Evolutionary conservation across 2,888 invertebrate species (phyloP), one percentile per base, ranked within the genome.

Genomic region (Tubiluchus corallicola): DNA sequence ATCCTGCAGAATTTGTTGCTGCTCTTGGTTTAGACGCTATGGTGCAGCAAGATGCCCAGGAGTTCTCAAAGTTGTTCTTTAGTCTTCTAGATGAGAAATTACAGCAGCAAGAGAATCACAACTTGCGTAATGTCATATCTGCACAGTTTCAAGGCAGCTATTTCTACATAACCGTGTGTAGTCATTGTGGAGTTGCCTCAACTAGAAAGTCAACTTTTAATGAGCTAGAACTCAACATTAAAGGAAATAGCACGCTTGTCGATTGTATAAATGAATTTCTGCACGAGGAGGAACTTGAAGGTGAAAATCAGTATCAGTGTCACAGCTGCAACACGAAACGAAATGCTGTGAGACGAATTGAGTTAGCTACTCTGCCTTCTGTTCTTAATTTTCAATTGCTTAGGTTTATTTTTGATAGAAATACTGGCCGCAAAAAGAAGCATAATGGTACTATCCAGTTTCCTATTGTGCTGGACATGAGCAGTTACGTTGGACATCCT

Each of bases 21-120:
- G 68, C 70, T 40, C 59, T 75, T 4, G 68, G 71, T 3, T 58
- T 75, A 42, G 71, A 74, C 54, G 69, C 71, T 17, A 67, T 66
- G 37, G 68, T 69, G 21, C 74, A 75, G 50, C 74, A 74, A 54
- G 75, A 75, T 63, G 74, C 74, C 21, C 74, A 74, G 59, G 75
- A 75, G 58, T 75, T 75, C 61, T 71, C 72, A 9, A 74, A 74
- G 56, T 62, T 75, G 19, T 70, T 74, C 51, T 64, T 74, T 43
- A 68, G 69, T 40, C 64, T 72, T 42, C 62, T 74, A 17, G 74
- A 74, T 58, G 68, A 68, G 41, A 66, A 68, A 46, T 54, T 73
- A 19, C 62, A 55, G 51, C 61, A 57, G 42, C 62, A 65, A 37
- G 50, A 50, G 1, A 53, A 58, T 40, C 51, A 54, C 3, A 49